Conservation (phyloP, 2,113 vertebrate species). For the Camelus dromedarius region DNA sequence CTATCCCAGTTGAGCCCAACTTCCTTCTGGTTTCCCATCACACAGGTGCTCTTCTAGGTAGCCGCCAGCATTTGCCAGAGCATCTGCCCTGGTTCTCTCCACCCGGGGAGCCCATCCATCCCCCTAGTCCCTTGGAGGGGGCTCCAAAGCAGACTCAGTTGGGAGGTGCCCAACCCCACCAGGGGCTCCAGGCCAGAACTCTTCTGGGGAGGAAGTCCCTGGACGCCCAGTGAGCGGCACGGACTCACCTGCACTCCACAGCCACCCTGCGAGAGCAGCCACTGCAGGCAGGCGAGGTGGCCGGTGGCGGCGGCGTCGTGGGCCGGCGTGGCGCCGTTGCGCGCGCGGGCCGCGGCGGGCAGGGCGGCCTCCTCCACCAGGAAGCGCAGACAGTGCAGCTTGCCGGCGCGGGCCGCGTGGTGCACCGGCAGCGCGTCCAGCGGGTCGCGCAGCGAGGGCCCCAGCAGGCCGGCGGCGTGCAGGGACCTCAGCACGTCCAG, state of each 20-base stretch:
- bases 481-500: conserved; percentile 89
- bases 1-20: neutral
- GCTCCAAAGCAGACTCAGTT: neutral
- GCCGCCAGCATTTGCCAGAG: neutral
- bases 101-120: neutral
- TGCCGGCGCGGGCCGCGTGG: conserved; percentile 94
- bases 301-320: conserved; percentile 98
- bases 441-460: conserved; percentile 87
- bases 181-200: neutral
- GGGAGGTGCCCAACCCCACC: neutral
- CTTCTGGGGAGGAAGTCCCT: neutral
- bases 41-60: too few species aligned
- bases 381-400: conserved; percentile 92
- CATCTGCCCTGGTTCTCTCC: neutral
- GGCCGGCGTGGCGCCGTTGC: conserved; percentile 95
- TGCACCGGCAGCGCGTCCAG: conserved; percentile 94
- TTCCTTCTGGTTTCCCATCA: neutral
- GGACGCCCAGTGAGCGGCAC: neutral
- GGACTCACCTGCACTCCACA: conserved; percentile 92
- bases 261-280: conserved; percentile 94
- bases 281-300: conserved; percentile 95
- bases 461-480: conserved; percentile 86
- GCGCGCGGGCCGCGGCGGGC: conserved; percentile 88
- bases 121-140: neutral
- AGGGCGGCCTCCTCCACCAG: conserved; percentile 93